Evolutionary conservation across 2,888 invertebrate genomes (phyloP).

Genomic region (Xanthia icteritia): DNA sequence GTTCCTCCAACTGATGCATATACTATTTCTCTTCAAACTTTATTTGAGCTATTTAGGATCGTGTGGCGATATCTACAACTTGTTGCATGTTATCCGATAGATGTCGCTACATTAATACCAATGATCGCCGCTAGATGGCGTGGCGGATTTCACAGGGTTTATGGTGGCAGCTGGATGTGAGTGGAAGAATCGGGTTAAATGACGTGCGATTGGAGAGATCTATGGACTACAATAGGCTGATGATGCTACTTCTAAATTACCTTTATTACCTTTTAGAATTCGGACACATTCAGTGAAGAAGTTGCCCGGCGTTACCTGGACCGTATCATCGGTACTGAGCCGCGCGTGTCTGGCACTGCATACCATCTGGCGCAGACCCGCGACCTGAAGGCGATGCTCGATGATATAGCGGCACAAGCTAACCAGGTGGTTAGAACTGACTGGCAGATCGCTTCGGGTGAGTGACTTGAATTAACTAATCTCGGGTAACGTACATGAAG

Average conservation of each 20-base stretch:
- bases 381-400: conserved; percentile 78
- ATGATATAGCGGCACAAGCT: conserved; percentile 72
- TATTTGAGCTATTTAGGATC: background rate
- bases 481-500: too few species aligned
- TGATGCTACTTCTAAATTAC: background rate
- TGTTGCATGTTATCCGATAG: background rate
- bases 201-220: too few species aligned
- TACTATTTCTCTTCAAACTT: background rate
- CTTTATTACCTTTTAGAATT: conserved; percentile 65
- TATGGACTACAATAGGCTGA: too few species aligned
- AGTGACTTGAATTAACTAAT: conserved; percentile 25
- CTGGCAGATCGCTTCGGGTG: conserved; percentile 83
- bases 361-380: conserved; percentile 80
- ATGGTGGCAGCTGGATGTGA: background rate
- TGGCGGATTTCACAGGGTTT: too few species aligned
- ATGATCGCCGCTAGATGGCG: background rate
- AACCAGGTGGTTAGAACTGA: conserved; percentile 75
- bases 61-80: background rate
- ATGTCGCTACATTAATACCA: background rate
- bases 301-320: conserved; percentile 75
- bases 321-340: conserved; percentile 77
- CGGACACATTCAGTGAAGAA: conserved; percentile 81
- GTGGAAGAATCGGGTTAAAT: too few species aligned
- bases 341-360: conserved; percentile 80
- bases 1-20: background rate